A percentile compares a stretch with the other conserved stretches of the same genome.
These are phyloP conservation scores for Disparrhopalites patrizii DNA, from an alignment of 2,888 invertebrate species.

Conservation along the genomic window DNA sequence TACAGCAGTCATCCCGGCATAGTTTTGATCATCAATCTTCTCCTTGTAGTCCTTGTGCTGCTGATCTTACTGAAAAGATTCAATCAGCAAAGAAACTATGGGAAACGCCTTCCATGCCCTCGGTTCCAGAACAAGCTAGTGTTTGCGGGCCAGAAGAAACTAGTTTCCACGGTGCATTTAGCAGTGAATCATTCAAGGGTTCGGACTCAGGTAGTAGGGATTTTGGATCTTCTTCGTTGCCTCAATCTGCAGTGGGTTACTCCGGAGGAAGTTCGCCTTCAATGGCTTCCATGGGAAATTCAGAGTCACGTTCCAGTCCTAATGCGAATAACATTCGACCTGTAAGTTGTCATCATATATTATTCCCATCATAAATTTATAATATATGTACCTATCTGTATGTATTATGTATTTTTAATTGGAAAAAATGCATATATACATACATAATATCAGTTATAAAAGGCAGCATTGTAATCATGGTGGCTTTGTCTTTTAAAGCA, in stretches of 20 bases:
- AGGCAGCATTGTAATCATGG: too few species aligned
- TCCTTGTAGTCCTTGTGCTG: slow-evolving; percentile 45
- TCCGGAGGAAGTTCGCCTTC: slow-evolving; percentile 34
- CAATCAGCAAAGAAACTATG: slow-evolving; percentile 43
- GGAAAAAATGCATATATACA: too few species aligned
- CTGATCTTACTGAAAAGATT: slow-evolving; percentile 45
- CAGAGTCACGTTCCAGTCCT: slow-evolving; percentile 46
- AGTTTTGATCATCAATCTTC: slow-evolving; percentile 42
- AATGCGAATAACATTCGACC: slow-evolving; percentile 38
- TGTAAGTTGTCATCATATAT: slow-evolving; percentile 3
- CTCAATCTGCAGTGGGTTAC: slow-evolving; percentile 40
- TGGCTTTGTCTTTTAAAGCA: too few species aligned
- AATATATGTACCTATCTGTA: background rate
- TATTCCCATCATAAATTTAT: background rate
- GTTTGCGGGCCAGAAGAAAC: slow-evolving; percentile 34
- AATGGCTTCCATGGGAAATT: slow-evolving; percentile 45
- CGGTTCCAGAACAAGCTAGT: slow-evolving; percentile 38
- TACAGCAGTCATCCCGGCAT: slow-evolving; percentile 15
- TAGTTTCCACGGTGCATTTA: slow-evolving; percentile 37
- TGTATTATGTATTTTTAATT: too few species aligned
- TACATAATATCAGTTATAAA: too few species aligned
- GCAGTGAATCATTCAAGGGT: slow-evolving; percentile 35
- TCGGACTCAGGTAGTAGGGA: slow-evolving; percentile 35
- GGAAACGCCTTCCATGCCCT: slow-evolving; percentile 43
- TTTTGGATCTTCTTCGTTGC: slow-evolving; percentile 26